Base-by-base conservation (phyloP, 2,113 vertebrate species). In the Dunckerocampus dactyliophorus region DNA sequence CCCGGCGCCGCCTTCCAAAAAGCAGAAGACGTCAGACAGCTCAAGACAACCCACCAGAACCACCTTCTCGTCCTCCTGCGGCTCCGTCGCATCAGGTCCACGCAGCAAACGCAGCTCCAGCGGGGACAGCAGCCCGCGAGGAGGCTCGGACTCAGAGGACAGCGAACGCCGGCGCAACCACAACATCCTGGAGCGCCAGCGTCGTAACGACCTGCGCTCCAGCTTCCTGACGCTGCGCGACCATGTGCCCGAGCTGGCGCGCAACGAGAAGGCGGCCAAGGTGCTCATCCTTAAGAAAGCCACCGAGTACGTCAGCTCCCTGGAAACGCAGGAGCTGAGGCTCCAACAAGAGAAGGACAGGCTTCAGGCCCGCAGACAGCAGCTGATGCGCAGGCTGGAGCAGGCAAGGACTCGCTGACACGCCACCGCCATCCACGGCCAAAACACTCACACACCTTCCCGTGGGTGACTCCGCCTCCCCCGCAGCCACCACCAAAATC, bases 201-300 rank as follows among this genome's bases (percentile, higher is more conserved):
- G 97, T 15, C 95, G 97, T 65, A 98, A 99, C n/a, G 96, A 98
- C 90, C 88, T 99, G 67, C 91, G 96, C 45, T 98, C 95, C 63
- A 97, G 97, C 88, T 99, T 99, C 84, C 92, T 98, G 62, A 94
- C 92, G 0, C 89, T 99, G 82, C 94, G 97, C 67, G 97, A 98
- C 92, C 94, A 98, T 59, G 94, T 99, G 84, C 97, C 97, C 0
- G 96, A 98, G 90, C 91, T 99, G 76, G 92, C 94, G 53, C 88
- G 92, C 87, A 99, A 99, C 42, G 95, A 99, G 75, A 98, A 98
- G 85, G 97, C 97, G 0, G 97, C 96, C 17, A 99, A 99, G 87
- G 97, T 99, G 80, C 93, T 98, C 75, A 99, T 99, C 77, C 90
- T 99, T 76, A 99, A 98, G 91, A 98, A 98, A 84, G 96, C 97